Evolutionary conservation across 2,888 invertebrate genomes (phyloP), one percentile per base, ranked within the genome.

Genomic region (Drosophila paracracens): DNA sequence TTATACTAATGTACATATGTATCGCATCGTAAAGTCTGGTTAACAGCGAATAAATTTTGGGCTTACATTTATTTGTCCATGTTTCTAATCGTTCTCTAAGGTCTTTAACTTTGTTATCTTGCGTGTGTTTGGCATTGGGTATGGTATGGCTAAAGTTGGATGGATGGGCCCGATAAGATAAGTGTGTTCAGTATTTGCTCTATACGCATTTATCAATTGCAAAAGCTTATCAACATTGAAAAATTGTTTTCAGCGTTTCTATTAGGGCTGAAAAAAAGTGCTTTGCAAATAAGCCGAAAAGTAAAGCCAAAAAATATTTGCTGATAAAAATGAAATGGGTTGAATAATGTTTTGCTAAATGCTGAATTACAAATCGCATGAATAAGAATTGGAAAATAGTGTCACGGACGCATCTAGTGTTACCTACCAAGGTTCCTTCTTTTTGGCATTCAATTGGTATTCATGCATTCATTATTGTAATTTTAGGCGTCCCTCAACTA

Each of bases 141-240:
- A 29, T 63, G 33, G 51, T 50, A 48, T 21, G n/a, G 16, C 18
- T 36, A 13, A 4, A 7, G 36, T 31, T 38, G 29, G 36, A 35
- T 43, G 21, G 36, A 33, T 36, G 18, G 38, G 35, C 21, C 18
- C 54, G 79, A 80, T 80, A 80, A 80, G 79, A 80, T 77, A 80
- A 74, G 29, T 56, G 10, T 50, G 56, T 6, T 16, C 60, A 46
- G 27, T 71, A 76, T 67, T 71, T 79, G 60, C 43, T 56, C n/a
- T 43, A 54, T 43, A 59, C 29, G 10, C 43, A 65, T 70, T 69
- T 80, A 70, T 77, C 77, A 71, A 81, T 74, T 74, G 77, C 77
- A 53, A 66, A 68, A 27, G 25, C 62, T 63, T 79, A 79, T 79
- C 74, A 74, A 48, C 40, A 40, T 36, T 46, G 31, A 62, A 54